Evolutionary conservation across 1,140 invertebrate species (phyloP).

Genomic region (Aphidius ervi): DNA sequence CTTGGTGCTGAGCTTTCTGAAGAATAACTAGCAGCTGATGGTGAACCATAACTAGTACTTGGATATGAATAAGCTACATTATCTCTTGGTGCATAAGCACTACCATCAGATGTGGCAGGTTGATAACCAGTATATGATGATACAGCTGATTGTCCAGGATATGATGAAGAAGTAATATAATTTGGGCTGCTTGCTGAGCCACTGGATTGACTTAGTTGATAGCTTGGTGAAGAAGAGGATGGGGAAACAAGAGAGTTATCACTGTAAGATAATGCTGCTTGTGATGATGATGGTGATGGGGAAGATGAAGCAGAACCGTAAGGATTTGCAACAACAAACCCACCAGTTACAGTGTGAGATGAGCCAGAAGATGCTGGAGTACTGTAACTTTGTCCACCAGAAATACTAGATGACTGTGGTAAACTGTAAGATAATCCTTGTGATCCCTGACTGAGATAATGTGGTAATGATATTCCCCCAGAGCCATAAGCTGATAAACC

Average conservation of each 20-base stretch:
- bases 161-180: slow-evolving; percentile 33
- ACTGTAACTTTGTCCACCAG: slow-evolving; percentile 23
- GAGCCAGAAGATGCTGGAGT: slow-evolving; percentile 27
- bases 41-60: too few relatives aligned
- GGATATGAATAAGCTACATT: too few relatives aligned
- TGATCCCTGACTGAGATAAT: slow-evolving; percentile 21
- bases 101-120: slow-evolving; percentile 35
- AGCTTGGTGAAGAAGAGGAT: slow-evolving; percentile 15
- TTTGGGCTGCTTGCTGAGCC: slow-evolving; percentile 35
- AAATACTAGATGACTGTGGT: slow-evolving; percentile 6
- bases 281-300: slow-evolving; percentile 21
- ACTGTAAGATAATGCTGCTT: slow-evolving; percentile 32
- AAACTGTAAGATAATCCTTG: slow-evolving; percentile 19
- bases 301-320: slow-evolving; percentile 28
- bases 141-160: slow-evolving; percentile 18
- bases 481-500: slow-evolving; percentile 29
- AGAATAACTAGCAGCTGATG: too few relatives aligned
- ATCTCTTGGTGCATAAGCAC: slow-evolving; percentile 24
- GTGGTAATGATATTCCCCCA: slow-evolving; percentile 11
- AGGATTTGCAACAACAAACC: slow-evolving; percentile 32
- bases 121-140: slow-evolving; percentile 32
- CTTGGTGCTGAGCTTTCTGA: too few relatives aligned
- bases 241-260: slow-evolving; percentile 1
- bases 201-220: slow-evolving; percentile 31
- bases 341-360: slow-evolving; percentile 33